These are phyloP conservation scores for Potamilus streckersoni DNA, from an alignment of 1,140 invertebrate genomes.

Conservation along the genomic window DNA sequence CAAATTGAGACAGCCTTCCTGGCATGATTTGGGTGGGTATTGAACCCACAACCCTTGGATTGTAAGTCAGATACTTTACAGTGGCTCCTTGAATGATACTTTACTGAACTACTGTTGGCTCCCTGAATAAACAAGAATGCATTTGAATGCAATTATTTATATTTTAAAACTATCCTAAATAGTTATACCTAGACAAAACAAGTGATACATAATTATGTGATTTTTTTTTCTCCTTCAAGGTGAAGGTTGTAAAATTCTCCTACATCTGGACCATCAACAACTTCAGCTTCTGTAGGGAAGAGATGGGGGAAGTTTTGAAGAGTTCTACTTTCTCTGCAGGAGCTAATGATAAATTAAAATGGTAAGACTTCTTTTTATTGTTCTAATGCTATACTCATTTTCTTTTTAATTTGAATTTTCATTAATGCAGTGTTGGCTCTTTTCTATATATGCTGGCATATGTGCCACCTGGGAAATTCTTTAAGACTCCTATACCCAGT, in stretches of 20 bases:
- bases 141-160: neutral
- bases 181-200: too few relatives aligned
- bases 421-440: too few relatives aligned
- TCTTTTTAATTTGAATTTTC: too few relatives aligned
- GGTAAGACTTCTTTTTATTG: constrained; percentile 74
- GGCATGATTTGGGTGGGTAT: neutral
- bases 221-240: constrained; percentile 70
- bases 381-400: too few relatives aligned
- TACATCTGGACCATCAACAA: constrained; percentile 99
- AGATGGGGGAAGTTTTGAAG: constrained; percentile 99
- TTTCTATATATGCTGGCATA: too few relatives aligned
- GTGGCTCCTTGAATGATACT: neutral
- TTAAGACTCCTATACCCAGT: too few relatives aligned
- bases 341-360: constrained; percentile 99
- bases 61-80: neutral
- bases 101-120: neutral
- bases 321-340: constrained; percentile 99
- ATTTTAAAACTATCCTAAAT: neutral
- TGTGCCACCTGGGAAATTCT: too few relatives aligned
- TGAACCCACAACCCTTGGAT: neutral
- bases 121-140: neutral
- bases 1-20: too few relatives aligned
- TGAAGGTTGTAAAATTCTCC: constrained; percentile 99
- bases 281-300: constrained; percentile 95
- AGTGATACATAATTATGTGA: neutral